phyloP scores from a whole-genome alignment of 1,140 invertebrate species.

The Palaemon carinicauda region DNA sequence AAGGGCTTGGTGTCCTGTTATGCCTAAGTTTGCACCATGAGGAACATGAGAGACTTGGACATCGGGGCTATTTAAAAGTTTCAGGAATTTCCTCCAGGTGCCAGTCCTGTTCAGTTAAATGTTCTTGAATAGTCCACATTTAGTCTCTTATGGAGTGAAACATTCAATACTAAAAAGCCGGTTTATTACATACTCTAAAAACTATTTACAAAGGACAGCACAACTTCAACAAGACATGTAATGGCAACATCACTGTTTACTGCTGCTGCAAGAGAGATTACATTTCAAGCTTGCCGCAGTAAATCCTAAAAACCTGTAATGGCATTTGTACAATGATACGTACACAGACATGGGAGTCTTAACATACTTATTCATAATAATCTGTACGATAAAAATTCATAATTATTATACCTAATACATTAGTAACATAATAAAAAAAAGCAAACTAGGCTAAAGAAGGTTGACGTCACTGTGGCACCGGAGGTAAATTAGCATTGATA shows the following conservation, averaged over 20 bases:
- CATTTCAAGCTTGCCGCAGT: neutral
- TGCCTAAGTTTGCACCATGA: too few species aligned
- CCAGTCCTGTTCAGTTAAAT: too few species aligned
- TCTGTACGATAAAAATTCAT: slow-evolving; percentile 33
- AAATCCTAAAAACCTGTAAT: slow-evolving; percentile 15
- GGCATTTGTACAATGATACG: slow-evolving; percentile 48
- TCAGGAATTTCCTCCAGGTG: too few species aligned
- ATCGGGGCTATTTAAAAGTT: too few species aligned
- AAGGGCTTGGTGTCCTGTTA: too few species aligned
- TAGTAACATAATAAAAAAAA: slow-evolving; percentile 36
- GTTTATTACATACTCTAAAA: slow-evolving; percentile 51
- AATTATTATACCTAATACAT: slow-evolving; percentile 25
- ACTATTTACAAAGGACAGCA: slow-evolving; percentile 51
- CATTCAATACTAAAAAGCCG: slow-evolving; percentile 24
- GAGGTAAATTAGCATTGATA: slow-evolving; percentile 48
- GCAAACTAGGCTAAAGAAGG: slow-evolving; percentile 35
- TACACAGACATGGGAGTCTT: slow-evolving; percentile 2
- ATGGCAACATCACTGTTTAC: neutral
- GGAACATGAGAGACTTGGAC: too few species aligned
- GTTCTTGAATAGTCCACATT: too few species aligned
- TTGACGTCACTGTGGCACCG: slow-evolving; percentile 39
- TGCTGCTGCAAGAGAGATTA: neutral
- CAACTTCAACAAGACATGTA: slow-evolving; percentile 23
- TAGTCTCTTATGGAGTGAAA: too few species aligned
- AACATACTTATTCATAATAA: slow-evolving; percentile 35